phyloP scores from a whole-genome alignment of 2,888 invertebrate species.

The Lamellibrachia columna region DNA sequence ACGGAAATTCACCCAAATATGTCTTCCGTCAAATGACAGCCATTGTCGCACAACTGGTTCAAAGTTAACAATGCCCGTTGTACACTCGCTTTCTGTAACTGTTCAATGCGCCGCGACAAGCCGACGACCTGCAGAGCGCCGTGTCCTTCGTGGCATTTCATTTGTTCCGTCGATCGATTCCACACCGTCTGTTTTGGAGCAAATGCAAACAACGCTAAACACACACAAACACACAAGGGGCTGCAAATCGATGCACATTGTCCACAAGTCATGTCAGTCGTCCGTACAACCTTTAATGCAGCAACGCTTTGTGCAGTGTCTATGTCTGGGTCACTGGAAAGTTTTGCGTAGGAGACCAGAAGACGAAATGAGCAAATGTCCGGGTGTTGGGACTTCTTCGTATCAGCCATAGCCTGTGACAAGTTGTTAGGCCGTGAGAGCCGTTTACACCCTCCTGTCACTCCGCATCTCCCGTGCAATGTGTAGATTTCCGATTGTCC shows the following conservation, averaged over 20 bases:
- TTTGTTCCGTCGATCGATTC: neutral
- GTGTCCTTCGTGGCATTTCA: neutral
- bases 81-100: neutral
- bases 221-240: neutral
- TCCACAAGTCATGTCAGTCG: neutral
- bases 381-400: no score
- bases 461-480: no score
- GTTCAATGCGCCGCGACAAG: neutral
- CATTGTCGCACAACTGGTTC: neutral
- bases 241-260: neutral
- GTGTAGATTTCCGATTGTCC: no score
- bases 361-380: no score
- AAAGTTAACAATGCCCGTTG: neutral
- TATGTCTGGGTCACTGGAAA: no score
- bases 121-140: neutral
- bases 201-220: neutral
- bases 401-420: no score
- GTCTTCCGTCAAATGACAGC: neutral
- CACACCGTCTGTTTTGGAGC: neutral
- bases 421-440: no score
- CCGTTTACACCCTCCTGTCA: no score
- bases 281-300: no score
- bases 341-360: no score
- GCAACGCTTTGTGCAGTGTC: no score
- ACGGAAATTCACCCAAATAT: no score